Evolutionary conservation across 2,113 vertebrate species (phyloP).

Genomic region (Toxostoma redivivum): DNA sequence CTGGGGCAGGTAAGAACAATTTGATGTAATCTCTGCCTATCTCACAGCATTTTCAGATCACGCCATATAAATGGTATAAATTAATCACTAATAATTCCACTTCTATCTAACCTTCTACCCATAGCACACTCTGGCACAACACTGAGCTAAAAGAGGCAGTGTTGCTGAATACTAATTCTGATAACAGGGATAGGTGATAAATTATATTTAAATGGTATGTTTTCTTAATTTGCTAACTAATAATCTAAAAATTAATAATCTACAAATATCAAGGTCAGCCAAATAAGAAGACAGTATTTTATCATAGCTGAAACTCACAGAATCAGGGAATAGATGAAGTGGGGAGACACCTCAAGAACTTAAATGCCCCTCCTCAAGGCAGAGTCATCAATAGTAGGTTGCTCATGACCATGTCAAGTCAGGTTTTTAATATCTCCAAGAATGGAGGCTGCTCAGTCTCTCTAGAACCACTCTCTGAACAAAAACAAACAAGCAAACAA

Average conservation of each 20-base stretch:
- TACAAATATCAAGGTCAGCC: not conserved
- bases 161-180: not conserved
- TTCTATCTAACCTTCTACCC: not conserved
- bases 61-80: not conserved
- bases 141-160: not conserved
- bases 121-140: not conserved
- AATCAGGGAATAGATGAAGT: not conserved
- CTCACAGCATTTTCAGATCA: not conserved
- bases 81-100: constrained; percentile 5
- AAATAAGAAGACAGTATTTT: not conserved
- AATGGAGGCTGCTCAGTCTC: not conserved
- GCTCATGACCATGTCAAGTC: not conserved
- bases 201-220: not conserved
- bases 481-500: not conserved
- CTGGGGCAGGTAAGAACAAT: not conserved
- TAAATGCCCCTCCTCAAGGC: not conserved
- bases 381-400: not conserved
- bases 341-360: not conserved
- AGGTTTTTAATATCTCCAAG: not conserved
- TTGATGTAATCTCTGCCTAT: constrained; percentile 13
- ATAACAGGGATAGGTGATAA: not conserved
- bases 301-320: not conserved
- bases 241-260: not conserved
- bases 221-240: not conserved
- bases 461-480: not conserved